Percentiles rank a stretch among this genome's conserved stretches.
phyloP scores from a whole-genome alignment of 2,888 invertebrate genomes.

The Teleogryllus oceanicus region DNA sequence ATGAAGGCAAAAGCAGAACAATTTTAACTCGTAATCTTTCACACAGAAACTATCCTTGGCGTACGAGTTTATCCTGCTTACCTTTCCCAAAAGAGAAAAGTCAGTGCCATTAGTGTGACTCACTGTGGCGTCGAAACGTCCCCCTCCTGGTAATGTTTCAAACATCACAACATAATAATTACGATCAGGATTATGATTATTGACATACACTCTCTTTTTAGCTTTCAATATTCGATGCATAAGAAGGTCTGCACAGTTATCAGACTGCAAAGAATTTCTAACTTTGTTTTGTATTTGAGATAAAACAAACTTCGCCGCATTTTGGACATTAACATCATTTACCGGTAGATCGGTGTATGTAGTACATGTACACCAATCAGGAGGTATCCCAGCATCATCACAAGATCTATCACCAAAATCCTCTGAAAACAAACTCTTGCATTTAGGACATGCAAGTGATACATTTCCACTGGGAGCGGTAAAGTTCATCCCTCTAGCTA shows the following conservation, averaged over 20 bases:
- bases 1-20: too few relatives aligned
- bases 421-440: slow-evolving; percentile 61
- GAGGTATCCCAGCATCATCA: slow-evolving; percentile 61
- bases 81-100: too few relatives aligned
- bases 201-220: too few relatives aligned
- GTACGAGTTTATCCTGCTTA: too few relatives aligned
- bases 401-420: slow-evolving; percentile 63
- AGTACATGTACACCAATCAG: slow-evolving; percentile 76
- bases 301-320: slow-evolving; percentile 54
- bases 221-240: slow-evolving; percentile 54
- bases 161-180: too few relatives aligned
- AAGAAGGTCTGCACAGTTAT: slow-evolving; percentile 52
- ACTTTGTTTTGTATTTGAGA: slow-evolving; percentile 44
- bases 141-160: too few relatives aligned
- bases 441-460: slow-evolving; percentile 54
- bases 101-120: too few relatives aligned
- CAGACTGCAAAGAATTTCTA: slow-evolving; percentile 39
- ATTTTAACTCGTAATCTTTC: too few relatives aligned
- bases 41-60: too few relatives aligned
- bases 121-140: too few relatives aligned
- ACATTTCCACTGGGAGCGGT: not conserved
- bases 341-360: slow-evolving; percentile 52
- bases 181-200: too few relatives aligned
- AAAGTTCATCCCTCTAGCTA: slow-evolving; percentile 45
- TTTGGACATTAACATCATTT: slow-evolving; percentile 52